Conservation (phyloP, 2,888 invertebrate species). For the Osedax frankpressi region DNA sequence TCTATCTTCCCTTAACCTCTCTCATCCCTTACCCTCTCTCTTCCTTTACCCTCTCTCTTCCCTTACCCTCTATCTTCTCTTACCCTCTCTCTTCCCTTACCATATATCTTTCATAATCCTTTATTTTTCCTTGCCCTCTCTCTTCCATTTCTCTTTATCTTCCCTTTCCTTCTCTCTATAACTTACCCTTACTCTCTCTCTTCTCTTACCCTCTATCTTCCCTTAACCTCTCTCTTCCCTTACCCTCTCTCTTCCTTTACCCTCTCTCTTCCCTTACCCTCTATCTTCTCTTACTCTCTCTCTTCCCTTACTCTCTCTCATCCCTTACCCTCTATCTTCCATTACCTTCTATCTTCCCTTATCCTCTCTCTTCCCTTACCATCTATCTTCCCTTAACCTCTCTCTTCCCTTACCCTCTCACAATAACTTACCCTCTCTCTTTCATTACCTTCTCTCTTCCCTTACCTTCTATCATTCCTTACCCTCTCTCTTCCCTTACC, state of each 20-base stretch:
- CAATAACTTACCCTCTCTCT: no score
- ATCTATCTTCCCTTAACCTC: no score
- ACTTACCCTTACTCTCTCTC: no score
- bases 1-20: constrained; percentile 57
- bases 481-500: constrained; percentile 30
- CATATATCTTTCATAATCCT: neutral
- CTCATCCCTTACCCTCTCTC: constrained; percentile 49
- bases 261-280: constrained; percentile 33
- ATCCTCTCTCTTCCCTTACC: constrained; percentile 35
- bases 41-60: no score
- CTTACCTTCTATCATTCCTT: no score
- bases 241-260: no score
- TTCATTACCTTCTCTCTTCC: constrained; percentile 51
- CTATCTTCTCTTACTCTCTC: constrained; percentile 57
- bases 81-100: constrained; percentile 58
- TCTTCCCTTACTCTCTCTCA: no score
- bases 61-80: constrained; percentile 27
- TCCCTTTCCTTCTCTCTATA: constrained; percentile 52
- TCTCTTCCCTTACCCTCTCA: constrained; percentile 47
- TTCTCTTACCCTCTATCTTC: constrained; percentile 52
- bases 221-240: constrained; percentile 50
- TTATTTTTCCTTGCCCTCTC: no score
- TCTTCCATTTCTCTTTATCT: constrained; percentile 50
- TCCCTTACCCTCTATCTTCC: constrained; percentile 28
- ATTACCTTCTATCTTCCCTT: constrained; percentile 56